Evolutionary conservation across 2,888 invertebrate species (phyloP), one percentile per base, ranked within the genome.

Genomic region (Cephus rjabovi): DNA sequence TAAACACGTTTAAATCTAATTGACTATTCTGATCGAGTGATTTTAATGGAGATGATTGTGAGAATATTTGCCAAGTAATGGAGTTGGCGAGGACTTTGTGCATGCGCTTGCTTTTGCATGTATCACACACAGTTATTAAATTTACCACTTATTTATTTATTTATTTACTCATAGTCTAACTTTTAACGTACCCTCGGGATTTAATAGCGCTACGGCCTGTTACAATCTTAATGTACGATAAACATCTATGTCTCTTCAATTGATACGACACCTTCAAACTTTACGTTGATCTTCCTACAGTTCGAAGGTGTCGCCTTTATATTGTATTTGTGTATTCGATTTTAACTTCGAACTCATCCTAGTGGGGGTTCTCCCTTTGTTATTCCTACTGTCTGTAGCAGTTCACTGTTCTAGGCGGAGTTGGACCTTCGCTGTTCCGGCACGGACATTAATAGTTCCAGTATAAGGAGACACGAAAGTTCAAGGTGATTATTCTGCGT

Each of bases 381-480:
- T 30, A 31, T 79, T 84, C 81, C 82, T 84, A 88, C 85, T 85
- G 86, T 90, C 86, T 89, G 83, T 87, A 89, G 89, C 88, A 89
- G 89, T 87, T 87, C 79, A 79, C 77, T 87, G 87, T 90, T 90
- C 84, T 82, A 90, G 90, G 88, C 89, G 83, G 90, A 90, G 81
- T 88, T 90, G 87, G 90, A 90, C 81, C 86, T 90, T 75, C 89
- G 90, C 71, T 90, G 90, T 82, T 88, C 90, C 76, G 88, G 87
- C 40, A 86, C 88, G 78, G 90, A 90, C 80, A 80, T 87, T 78
- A 87, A 84, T 81, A 90, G 85, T 83, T 86, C 87, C 6, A 84
- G 85, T n/a, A 77, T 86, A 23, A 86, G 88, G 77, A 87, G 90
- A 81, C 88, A 88, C 79, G 83, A 86, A 70, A 89, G 90, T 69